These are phyloP conservation scores for Muscina levida DNA, from an alignment of 2,888 invertebrate genomes.

Conservation along the genomic window DNA sequence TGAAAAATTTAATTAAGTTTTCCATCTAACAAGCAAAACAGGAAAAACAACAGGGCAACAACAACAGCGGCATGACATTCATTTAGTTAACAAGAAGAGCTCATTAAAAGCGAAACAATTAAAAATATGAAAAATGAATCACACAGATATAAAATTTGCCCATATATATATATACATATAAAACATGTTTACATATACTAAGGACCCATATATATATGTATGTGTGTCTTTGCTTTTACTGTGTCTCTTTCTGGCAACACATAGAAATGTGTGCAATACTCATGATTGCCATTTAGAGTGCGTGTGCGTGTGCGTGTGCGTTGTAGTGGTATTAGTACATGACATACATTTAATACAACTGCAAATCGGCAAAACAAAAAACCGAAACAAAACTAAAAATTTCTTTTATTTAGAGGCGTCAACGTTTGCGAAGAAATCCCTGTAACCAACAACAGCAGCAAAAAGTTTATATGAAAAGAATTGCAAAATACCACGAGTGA, in stretches of 20 bases:
- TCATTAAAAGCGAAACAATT: slow-evolving; percentile 45
- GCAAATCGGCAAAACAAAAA: background rate
- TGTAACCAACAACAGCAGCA: slow-evolving; percentile 18
- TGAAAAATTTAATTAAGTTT: slow-evolving; percentile 36
- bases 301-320: too few relatives aligned
- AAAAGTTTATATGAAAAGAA: too few relatives aligned
- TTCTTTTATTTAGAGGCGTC: slow-evolving; percentile 1
- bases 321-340: too few relatives aligned
- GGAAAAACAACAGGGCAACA: slow-evolving; percentile 8
- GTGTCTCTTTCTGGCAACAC: too few relatives aligned
- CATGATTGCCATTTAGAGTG: too few relatives aligned
- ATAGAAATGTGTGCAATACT: too few relatives aligned
- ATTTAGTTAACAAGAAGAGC: slow-evolving; percentile 38
- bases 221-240: too few relatives aligned
- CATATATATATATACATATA: background rate
- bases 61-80: slow-evolving; percentile 39
- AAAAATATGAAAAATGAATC: slow-evolving; percentile 36
- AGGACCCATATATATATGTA: too few relatives aligned
- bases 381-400: background rate
- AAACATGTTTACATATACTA: background rate
- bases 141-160: background rate
- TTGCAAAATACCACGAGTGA: slow-evolving; percentile 15
- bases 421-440: slow-evolving; percentile 14
- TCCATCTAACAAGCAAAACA: background rate
- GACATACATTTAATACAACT: too few relatives aligned